phyloP scores from a whole-genome alignment of 2,888 invertebrate genomes.

The Troides oblongomaculatus region DNA sequence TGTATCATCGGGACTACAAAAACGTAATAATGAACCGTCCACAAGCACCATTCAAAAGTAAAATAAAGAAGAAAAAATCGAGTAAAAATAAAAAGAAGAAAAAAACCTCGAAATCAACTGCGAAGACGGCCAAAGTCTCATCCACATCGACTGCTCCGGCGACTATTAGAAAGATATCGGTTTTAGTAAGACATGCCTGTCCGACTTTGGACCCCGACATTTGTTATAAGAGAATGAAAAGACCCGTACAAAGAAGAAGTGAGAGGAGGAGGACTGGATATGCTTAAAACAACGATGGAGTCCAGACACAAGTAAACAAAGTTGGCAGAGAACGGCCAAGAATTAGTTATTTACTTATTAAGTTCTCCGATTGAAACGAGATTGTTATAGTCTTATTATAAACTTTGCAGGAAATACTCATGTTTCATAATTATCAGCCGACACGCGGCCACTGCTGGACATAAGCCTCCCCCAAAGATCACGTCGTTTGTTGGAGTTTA shows the following conservation, averaged over 20 bases:
- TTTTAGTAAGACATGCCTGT: background rate
- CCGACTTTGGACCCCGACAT: conserved; percentile 1
- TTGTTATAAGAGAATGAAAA: conserved; percentile 8
- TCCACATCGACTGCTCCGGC: conserved; percentile 5
- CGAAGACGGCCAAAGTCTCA: background rate
- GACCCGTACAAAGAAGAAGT: background rate
- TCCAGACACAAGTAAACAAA: too few species aligned
- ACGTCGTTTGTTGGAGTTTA: too few species aligned
- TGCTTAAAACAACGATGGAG: too few species aligned
- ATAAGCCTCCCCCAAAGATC: too few species aligned
- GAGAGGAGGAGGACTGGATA: background rate
- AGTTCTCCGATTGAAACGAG: too few species aligned
- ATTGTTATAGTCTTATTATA: too few species aligned
- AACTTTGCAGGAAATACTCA: too few species aligned
- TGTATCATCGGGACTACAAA: conserved; percentile 45
- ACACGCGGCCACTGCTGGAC: too few species aligned
- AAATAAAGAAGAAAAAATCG: conserved; percentile 23
- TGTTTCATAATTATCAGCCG: too few species aligned
- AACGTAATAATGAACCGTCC: conserved; percentile 32
- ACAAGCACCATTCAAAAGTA: conserved; percentile 47
- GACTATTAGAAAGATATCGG: background rate
- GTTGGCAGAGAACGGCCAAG: too few species aligned
- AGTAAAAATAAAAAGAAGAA: too few species aligned
- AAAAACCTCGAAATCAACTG: background rate
- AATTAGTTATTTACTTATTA: too few species aligned